A percentile compares a stretch with the other conserved stretches of the same genome.
Evolutionary conservation across 2,113 vertebrate genomes (phyloP).

Genomic region (Mastomys natalensis): DNA sequence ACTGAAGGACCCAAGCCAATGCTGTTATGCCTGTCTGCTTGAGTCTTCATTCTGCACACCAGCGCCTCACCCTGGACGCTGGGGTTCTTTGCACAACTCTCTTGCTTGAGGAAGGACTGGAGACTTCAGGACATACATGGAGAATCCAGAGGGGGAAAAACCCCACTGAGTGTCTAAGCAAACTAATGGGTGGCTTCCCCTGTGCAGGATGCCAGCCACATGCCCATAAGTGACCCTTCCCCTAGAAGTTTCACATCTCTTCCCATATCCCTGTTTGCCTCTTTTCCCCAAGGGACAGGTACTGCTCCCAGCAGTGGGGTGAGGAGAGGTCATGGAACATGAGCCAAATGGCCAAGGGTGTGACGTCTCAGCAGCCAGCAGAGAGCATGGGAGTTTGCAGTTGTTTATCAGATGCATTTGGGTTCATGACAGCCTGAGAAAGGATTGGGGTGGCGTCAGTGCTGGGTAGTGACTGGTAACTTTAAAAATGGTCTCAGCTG

Average conservation of each 20-base stretch:
- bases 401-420: not conserved
- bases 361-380: not conserved
- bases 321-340: not conserved
- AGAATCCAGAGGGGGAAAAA: too few species aligned
- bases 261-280: not conserved
- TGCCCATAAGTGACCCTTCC: not conserved
- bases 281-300: not conserved
- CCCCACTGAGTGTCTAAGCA: not conserved
- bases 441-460: not conserved
- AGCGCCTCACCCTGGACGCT: too few species aligned
- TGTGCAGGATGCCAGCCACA: accelerated
- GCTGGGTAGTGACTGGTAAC: not conserved
- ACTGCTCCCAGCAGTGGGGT: not conserved
- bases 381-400: not conserved
- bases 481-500: not conserved
- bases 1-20: not conserved
- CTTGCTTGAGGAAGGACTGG: not conserved
- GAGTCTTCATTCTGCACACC: not conserved
- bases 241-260: not conserved
- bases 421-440: not conserved
- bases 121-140: not conserved
- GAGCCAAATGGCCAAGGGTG: not conserved
- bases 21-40: not conserved
- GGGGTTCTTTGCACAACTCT: not conserved
- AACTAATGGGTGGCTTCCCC: not conserved